phyloP scores from a whole-genome alignment of 2,888 invertebrate genomes.

The Tridacna gigas region DNA sequence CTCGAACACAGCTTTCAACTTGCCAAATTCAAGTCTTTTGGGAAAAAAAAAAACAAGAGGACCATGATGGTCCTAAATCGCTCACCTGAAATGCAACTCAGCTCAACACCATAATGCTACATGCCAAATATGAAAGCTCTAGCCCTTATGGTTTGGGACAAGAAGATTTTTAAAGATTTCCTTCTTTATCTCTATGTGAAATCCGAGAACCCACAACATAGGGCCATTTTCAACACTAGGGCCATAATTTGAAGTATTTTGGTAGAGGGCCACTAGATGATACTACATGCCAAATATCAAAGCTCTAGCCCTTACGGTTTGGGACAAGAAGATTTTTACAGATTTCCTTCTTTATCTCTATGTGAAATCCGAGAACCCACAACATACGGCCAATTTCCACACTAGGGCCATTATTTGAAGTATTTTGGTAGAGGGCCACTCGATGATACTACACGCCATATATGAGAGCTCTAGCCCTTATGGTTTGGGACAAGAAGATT shows the following conservation, averaged over 20 bases:
- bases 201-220: too few relatives aligned
- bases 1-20: too few relatives aligned
- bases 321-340: neutral
- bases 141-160: neutral
- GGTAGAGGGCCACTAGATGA: neutral
- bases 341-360: neutral
- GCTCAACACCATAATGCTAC: neutral
- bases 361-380: neutral
- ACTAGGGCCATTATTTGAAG: neutral
- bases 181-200: neutral
- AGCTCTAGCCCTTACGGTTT: neutral
- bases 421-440: neutral
- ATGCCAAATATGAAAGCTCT: neutral
- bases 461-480: too few relatives aligned
- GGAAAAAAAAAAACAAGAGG: too few relatives aligned
- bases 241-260: too few relatives aligned
- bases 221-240: too few relatives aligned
- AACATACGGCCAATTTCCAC: neutral
- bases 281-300: neutral
- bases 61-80: too few relatives aligned
- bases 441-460: neutral
- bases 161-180: neutral
- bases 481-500: too few relatives aligned
- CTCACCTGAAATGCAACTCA: too few relatives aligned
- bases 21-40: too few relatives aligned